Evolutionary conservation across 2,888 invertebrate genomes (phyloP), one percentile per base, ranked within the genome.

Genomic region (Metalampra italica): DNA sequence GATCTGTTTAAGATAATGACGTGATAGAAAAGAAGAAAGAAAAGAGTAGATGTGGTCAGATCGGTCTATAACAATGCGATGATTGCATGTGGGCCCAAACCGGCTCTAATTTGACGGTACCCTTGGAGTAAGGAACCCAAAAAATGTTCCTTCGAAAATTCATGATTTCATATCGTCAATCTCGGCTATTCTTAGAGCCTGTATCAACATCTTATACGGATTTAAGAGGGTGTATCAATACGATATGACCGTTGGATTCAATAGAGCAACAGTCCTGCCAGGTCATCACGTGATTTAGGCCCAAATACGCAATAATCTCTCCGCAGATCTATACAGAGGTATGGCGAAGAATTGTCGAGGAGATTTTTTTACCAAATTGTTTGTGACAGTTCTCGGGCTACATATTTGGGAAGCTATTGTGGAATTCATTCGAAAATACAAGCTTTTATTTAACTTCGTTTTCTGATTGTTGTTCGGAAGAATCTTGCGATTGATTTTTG

Each of bases 211-310:
- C 44, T 44, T 44, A 44, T 43, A 45, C 42, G 52, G 44, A 41
- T 50, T 47, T 52, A 55, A 49, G 54, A n/a, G 56, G 56, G 55
- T 57, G 55, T 56, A 59, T 59, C 50, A 52, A 61, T 59, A 52
- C 41, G 55, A 40, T 52, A 36, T 36, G n/a, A n/a, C 51, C 51
- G 49, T 46, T 52, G 53, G 48, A 58, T 54, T 56, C 59, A 54
- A 62, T 56, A 52, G 54, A 54, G 54, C 50, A 56, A 43, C 42
- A 46, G 52, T 45, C 37, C 1, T 34, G 42, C 42, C 8, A 9
- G 14, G 36, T 44, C 44, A 44, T 44, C 44, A 32, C 32, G n/a
- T 13, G 32, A 43, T 32, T 13, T 9, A 29, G 32, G 5, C 14
- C 14, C 39, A 39, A 13, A 39, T 9, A 14, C 39, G 37, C 44